These are phyloP conservation scores for Turdus rufiventris DNA, from an alignment of 2,113 vertebrate species.

Conservation along the genomic window DNA sequence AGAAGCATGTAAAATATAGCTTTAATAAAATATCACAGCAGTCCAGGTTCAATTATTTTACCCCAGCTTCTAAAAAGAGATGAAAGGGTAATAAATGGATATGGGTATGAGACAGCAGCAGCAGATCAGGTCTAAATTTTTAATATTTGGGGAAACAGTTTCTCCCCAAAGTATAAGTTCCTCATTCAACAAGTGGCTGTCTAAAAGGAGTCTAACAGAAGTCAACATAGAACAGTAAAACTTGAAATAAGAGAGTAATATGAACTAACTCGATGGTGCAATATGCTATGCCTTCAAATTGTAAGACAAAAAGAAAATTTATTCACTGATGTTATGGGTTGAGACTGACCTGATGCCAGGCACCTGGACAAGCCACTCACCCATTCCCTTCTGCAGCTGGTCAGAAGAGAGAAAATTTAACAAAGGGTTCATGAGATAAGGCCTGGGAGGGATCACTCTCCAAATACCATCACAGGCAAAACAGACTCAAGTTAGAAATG, in stretches of 20 bases:
- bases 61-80: not conserved
- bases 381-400: not conserved
- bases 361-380: not conserved
- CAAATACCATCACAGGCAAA: not conserved
- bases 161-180: not conserved
- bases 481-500: not conserved
- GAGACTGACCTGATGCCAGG: not conserved
- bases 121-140: not conserved
- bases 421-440: not conserved
- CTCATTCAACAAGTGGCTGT: not conserved
- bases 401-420: not conserved
- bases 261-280: not conserved
- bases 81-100: not conserved
- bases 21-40: not conserved
- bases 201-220: not conserved
- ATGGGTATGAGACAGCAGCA: not conserved
- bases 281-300: not conserved
- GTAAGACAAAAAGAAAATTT: not conserved
- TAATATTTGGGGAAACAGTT: not conserved
- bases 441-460: too few relatives aligned
- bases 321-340: not conserved
- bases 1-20: not conserved
- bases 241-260: not conserved
- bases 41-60: not conserved
- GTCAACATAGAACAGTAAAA: not conserved